Base-by-base conservation (phyloP, 35 echinoderm and acorn worm species). In the Acanthaster planci region DNA sequence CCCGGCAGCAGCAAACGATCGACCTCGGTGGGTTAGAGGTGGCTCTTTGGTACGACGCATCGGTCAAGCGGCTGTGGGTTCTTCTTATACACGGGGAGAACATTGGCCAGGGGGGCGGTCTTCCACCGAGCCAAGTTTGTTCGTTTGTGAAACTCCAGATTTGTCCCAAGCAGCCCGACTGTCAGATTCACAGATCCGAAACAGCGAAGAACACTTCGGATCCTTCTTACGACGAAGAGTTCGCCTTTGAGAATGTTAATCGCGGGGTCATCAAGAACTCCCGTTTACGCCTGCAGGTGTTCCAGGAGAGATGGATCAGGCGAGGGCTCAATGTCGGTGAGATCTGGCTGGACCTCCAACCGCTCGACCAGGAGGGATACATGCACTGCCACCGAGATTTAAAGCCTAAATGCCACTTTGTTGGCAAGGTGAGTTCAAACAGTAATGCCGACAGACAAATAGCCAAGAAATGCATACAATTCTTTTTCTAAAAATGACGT, bases 21-120 rank as follows among this genome's bases (percentile, higher is more conserved):
- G 78, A 92, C 36, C 47, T 92, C 35, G 90, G 90, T 17, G 90
- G 86, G 47, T 72, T 92, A 17, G 77, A 92, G 44, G 30, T 92
- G 2, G 21, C 39, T 0, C 51, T 92, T 18, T 17, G 51, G 26
- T 92, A 92, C 52, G 59, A 84, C 56, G 55, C 78, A 37, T 21
- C 56, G 27, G 17, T 54, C 22, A 79, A 79, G 56, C 30, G 51
- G 40, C 64, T 92, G 21, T 38, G 51, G 22, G 90, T 92, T 18
- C 77, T 35, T 12, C 30, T 92, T 50, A 29, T 86, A 27, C 90
- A 78, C 23, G 67, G 59, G 21, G 78, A 92, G 60, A 86, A 86
- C 51, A 31, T 92, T 19, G 84, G 84, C 3, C 34, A 58, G 8
- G 55, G 67, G 30, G 55, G 35, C 5, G 47, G 64, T 15, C n/a